phyloP scores from a whole-genome alignment of 2,797 vertebrate species.

The Artibeus lituratus region DNA sequence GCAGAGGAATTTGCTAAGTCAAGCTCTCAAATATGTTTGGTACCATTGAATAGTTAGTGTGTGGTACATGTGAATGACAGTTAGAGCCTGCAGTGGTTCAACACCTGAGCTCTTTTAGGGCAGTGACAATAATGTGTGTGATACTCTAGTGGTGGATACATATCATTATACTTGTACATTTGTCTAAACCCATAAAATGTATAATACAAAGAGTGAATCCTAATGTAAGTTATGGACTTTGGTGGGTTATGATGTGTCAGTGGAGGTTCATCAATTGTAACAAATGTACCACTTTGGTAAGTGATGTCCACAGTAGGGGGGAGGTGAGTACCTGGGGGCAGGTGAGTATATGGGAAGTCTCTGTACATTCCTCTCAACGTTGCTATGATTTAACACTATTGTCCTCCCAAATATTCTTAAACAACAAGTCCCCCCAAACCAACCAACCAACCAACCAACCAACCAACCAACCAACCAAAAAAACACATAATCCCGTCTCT shows the following conservation, averaged over 20 bases:
- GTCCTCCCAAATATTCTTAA: not conserved
- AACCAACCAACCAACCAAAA: not conserved
- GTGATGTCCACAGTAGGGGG: not conserved
- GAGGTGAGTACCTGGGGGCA: too few species aligned
- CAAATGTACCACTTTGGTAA: not conserved
- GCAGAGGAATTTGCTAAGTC: conserved; percentile 12
- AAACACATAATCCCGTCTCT: not conserved
- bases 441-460: too few species aligned
- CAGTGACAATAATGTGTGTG: not conserved
- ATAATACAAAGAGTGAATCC: not conserved
- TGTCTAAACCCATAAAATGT: not conserved
- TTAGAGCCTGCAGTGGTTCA: not conserved
- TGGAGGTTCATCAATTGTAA: accelerated
- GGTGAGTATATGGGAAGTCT: not conserved
- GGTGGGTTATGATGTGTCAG: not conserved
- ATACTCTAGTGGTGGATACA: not conserved
- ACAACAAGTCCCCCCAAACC: not conserved
- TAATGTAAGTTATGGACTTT: not conserved
- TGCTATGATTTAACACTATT: not conserved
- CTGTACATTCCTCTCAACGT: not conserved
- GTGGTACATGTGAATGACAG: not conserved
- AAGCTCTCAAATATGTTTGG: conserved; percentile 42
- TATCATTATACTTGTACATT: too few species aligned
- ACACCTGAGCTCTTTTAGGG: not conserved
- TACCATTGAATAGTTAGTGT: conserved; percentile 38